Base-by-base conservation (phyloP, 2,113 vertebrate species). In the Tinamus guttatus region DNA sequence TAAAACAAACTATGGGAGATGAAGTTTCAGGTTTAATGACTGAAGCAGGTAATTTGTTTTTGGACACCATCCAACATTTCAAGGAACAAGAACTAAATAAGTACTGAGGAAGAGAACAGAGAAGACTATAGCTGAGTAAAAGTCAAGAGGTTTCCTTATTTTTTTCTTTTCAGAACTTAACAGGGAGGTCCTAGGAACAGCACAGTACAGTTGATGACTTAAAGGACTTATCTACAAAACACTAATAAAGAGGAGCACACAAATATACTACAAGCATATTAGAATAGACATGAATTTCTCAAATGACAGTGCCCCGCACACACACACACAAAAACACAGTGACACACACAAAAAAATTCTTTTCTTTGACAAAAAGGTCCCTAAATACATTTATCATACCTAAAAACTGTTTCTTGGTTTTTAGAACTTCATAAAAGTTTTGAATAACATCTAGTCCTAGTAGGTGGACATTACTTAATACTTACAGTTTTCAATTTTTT, bases 171-270 rank as follows among this genome's bases (percentile, higher is more conserved):
- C 54, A 20, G 6, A 90, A 76, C 18, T 16, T 65, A 6, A 32
- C 30, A 86, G 34, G 8, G 21, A 58, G 5, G 19, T 52, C 34
- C 59, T 73, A 8, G 19, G 38, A 90, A 65, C 5, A 69, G 8
- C 7, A 38, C 1, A 0, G 7, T 5, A 40, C 19, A 80, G 12
- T 9, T 5, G 13, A 73, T 12, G 25, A 69, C 6, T 14, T 60
- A 28, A 79, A 45, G 38, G 32, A 43, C 16, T 14, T 68, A 54
- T 7, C 8, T 71, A 11, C 8, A 60, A 75, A 89, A 11, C 49
- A 51, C 24, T 36, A 70, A 51, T 27, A 34, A 71, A 24, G 13
- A 69, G 40, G 17, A 79, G 20, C 16, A 8, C 30, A 85, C 2
- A n/a, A 30, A 41, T 13, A 27, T 20, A 11, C 65, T 69, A 13